Percentiles rank a stretch among this genome's conserved stretches.
Conservation (phyloP, 2,888 invertebrate species). For the Calameuta filiformis region DNA sequence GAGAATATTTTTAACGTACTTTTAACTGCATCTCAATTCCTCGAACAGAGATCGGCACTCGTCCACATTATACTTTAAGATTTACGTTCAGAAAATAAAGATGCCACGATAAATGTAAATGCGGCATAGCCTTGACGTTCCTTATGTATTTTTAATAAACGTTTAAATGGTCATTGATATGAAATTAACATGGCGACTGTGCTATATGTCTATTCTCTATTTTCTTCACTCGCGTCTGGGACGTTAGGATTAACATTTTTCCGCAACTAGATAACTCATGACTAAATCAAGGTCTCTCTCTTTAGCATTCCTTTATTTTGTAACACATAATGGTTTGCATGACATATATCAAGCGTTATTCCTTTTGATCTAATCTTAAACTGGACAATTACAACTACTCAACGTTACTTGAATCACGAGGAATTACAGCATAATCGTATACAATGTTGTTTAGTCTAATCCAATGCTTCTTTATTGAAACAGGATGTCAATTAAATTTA, state of each 20-base stretch:
- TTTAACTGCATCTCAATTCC: not conserved
- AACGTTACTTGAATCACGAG: too few species aligned
- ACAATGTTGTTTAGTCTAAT: not conserved
- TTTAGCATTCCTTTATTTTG: too few species aligned
- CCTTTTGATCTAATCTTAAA: too few species aligned
- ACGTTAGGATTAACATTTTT: too few species aligned
- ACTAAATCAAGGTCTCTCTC: too few species aligned
- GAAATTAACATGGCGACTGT: not conserved
- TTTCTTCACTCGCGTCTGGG: too few species aligned
- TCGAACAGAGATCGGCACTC: not conserved
- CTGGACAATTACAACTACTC: too few species aligned
- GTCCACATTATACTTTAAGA: not conserved
- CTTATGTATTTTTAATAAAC: not conserved
- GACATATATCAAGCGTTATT: too few species aligned
- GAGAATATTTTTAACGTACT: not conserved
- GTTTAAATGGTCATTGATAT: not conserved
- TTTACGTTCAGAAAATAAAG: not conserved
- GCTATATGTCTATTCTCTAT: not conserved
- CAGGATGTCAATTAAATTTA: not conserved
- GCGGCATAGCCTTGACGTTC: not conserved
- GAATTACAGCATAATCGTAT: not conserved
- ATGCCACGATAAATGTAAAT: not conserved
- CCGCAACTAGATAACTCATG: too few species aligned
- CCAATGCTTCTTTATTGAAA: not conserved
- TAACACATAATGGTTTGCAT: too few species aligned